Conservation (phyloP, 2,888 invertebrate species). For the Nomada goodeniana region DNA sequence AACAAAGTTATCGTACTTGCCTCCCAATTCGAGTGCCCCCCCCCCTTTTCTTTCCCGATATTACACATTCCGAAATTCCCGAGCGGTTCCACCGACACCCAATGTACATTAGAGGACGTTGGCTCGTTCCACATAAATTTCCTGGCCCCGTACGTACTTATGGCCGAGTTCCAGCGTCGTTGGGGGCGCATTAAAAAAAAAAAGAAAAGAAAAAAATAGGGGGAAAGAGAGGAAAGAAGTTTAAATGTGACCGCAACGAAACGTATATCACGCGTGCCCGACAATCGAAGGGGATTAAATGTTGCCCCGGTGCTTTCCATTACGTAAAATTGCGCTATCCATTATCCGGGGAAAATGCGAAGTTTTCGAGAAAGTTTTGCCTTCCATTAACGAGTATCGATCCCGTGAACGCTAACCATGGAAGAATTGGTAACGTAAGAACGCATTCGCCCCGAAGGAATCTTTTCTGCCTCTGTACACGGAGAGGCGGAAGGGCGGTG, state of each 20-base stretch:
- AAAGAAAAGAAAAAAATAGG: background rate
- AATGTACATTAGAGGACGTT: constrained; percentile 6
- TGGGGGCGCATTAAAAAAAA: constrained; percentile 11
- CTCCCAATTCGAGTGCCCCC: background rate
- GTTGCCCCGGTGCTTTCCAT: constrained; percentile 67
- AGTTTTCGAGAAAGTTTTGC: constrained; percentile 51
- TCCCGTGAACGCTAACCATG: background rate
- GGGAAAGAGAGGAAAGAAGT: constrained; percentile 12
- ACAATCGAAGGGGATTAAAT: constrained; percentile 58
- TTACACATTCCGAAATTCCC: background rate
- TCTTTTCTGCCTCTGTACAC: background rate
- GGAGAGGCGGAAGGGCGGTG: background rate
- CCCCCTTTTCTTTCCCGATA: background rate
- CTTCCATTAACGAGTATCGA: constrained; percentile 65
- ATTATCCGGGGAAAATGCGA: constrained; percentile 49
- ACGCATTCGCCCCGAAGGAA: background rate
- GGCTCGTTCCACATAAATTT: constrained; percentile 8
- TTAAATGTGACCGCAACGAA: constrained; percentile 42
- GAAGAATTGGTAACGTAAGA: background rate
- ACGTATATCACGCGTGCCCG: constrained; percentile 53
- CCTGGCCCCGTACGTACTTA: constrained; percentile 8
- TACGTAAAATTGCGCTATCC: constrained; percentile 71
- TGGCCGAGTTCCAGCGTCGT: constrained; percentile 44
- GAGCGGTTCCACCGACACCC: background rate
- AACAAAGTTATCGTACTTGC: too few relatives aligned